Evolutionary conservation across 2,888 invertebrate genomes (phyloP).

Genomic region (Anthophora plumipes): DNA sequence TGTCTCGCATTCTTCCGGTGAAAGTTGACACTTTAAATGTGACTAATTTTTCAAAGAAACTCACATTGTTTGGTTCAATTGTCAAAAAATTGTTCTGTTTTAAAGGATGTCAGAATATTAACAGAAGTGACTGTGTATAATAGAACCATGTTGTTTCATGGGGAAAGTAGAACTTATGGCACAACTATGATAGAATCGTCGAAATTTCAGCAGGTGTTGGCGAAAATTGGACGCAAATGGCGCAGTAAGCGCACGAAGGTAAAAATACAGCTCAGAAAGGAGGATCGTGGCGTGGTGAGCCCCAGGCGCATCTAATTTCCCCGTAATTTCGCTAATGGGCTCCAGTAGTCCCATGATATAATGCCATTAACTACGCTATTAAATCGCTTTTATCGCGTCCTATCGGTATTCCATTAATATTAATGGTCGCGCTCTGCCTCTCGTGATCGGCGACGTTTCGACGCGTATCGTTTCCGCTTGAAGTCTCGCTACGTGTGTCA

Average conservation of each 20-base stretch:
- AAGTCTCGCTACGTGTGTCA: conserved; percentile 5
- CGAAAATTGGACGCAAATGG: neutral
- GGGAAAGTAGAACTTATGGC: too few species aligned
- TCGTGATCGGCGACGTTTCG: conserved; percentile 54
- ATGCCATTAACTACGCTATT: conserved; percentile 72
- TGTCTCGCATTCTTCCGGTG: too few species aligned
- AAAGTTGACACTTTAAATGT: too few species aligned
- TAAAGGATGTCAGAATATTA: too few species aligned
- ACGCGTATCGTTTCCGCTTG: conserved; percentile 15
- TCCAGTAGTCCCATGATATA: conserved; percentile 72
- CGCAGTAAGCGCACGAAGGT: neutral
- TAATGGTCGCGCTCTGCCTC: conserved; percentile 57
- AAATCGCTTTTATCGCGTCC: conserved; percentile 69
- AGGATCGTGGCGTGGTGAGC: conserved; percentile 9
- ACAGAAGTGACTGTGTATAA: too few species aligned
- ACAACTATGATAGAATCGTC: too few species aligned
- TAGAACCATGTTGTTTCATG: too few species aligned
- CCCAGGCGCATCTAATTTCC: conserved; percentile 58
- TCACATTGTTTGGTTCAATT: too few species aligned
- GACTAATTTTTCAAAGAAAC: too few species aligned
- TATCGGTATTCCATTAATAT: conserved; percentile 71
- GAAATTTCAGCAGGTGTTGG: conserved; percentile 5
- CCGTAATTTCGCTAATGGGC: conserved; percentile 77
- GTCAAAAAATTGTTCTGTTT: too few species aligned
- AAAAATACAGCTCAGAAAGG: conserved; percentile 42